phyloP scores from a whole-genome alignment of 2,888 invertebrate genomes.

The Pseudeuparius sepicola region DNA sequence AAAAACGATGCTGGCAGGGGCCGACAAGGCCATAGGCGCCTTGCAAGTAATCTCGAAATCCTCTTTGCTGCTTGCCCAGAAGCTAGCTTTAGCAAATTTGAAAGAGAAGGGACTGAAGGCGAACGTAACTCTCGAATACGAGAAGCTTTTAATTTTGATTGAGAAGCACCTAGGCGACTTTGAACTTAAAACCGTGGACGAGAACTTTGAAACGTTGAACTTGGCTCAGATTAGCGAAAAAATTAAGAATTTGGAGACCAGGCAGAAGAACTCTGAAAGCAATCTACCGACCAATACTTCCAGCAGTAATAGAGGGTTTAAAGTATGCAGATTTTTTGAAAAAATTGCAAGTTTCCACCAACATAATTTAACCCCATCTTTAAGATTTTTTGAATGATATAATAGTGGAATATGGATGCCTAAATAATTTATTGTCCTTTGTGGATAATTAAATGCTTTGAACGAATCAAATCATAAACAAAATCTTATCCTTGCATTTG shows the following conservation, averaged over 20 bases:
- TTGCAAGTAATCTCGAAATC: slow-evolving; percentile 34
- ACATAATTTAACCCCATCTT: too few species aligned
- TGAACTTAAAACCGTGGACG: slow-evolving; percentile 30
- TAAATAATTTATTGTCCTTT: too few species aligned
- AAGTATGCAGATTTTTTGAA: too few species aligned
- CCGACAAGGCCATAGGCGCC: slow-evolving; percentile 33
- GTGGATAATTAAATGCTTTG: too few species aligned
- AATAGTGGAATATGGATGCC: too few species aligned
- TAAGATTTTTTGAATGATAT: too few species aligned
- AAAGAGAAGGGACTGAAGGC: slow-evolving; percentile 13
- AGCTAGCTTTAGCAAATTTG: slow-evolving; percentile 27
- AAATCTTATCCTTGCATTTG: too few species aligned
- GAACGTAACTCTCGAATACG: slow-evolving; percentile 32
- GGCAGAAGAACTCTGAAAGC: slow-evolving; percentile 23
- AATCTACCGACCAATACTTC: slow-evolving; percentile 23
- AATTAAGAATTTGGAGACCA: slow-evolving; percentile 24
- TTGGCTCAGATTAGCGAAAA: slow-evolving; percentile 33
- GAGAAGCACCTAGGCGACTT: slow-evolving; percentile 35
- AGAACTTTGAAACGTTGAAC: slow-evolving; percentile 17
- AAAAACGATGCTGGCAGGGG: slow-evolving; percentile 33
- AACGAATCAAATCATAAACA: too few species aligned
- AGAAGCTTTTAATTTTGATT: slow-evolving; percentile 33
- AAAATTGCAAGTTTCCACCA: too few species aligned
- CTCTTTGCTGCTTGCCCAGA: slow-evolving; percentile 34
- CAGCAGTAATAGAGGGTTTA: slow-evolving; percentile 31